phyloP scores from a whole-genome alignment of 2,888 invertebrate species.

The Lepidonotus clava region DNA sequence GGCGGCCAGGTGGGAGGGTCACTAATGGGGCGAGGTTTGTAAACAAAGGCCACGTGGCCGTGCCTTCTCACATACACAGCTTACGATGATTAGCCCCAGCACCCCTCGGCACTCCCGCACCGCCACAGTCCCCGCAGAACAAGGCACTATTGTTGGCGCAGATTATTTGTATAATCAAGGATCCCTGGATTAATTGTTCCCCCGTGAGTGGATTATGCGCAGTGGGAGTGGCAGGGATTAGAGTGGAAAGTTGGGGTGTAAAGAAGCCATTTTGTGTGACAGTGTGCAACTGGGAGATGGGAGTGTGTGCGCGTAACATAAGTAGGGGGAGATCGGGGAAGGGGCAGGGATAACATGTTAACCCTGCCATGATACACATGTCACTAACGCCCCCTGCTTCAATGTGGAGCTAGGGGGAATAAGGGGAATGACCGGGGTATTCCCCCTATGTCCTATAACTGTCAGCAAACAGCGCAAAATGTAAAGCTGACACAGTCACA shows the following conservation, averaged over 20 bases:
- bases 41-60: slow-evolving; percentile 5
- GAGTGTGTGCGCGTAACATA: too few species aligned
- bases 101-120: background rate
- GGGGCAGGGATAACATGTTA: background rate
- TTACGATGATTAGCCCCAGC: slow-evolving; percentile 7
- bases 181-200: background rate
- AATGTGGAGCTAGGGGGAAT: too few species aligned
- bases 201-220: slow-evolving; percentile 23
- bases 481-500: too few species aligned
- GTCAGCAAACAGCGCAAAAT: too few species aligned
- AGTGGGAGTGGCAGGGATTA: slow-evolving; percentile 21
- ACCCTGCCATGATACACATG: background rate
- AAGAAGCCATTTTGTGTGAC: background rate
- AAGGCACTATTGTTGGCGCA: background rate
- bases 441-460: too few species aligned
- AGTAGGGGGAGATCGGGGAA: background rate
- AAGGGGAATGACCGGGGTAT: too few species aligned
- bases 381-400: background rate
- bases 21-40: background rate
- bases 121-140: background rate
- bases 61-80: background rate
- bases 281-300: too few species aligned
- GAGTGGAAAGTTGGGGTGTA: background rate
- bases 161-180: slow-evolving; percentile 16
- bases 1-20: background rate